Conservation (phyloP, 2,888 invertebrate genomes). For the Phytoseiulus persimilis region DNA sequence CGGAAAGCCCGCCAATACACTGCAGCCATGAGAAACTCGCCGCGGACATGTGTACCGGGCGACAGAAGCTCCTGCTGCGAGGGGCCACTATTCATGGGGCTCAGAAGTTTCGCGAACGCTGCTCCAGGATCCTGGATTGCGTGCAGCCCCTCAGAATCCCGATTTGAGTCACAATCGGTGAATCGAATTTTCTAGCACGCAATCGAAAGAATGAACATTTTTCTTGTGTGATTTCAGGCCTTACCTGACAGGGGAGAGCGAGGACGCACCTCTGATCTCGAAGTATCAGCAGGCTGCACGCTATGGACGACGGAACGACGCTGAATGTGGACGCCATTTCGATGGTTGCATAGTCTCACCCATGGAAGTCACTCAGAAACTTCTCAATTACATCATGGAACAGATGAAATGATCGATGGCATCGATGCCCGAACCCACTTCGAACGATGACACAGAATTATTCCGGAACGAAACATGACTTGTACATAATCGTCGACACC, state of each 20-base stretch:
- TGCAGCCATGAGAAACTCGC: too few relatives aligned
- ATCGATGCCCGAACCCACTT: background rate
- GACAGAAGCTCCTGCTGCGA: too few relatives aligned
- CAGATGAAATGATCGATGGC: background rate
- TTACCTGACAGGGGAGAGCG: slow-evolving; percentile 42
- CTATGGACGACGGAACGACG: slow-evolving; percentile 46
- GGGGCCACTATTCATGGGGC: too few relatives aligned
- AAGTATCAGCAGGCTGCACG: slow-evolving; percentile 48
- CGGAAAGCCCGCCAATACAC: too few relatives aligned
- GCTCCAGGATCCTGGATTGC: too few relatives aligned
- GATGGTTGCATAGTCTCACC: slow-evolving; percentile 47
- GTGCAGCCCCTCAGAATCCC: too few relatives aligned
- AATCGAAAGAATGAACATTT: too few relatives aligned
- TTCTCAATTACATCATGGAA: slow-evolving; percentile 44
- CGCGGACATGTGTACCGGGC: too few relatives aligned
- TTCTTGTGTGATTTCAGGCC: background rate
- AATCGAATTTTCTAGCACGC: too few relatives aligned
- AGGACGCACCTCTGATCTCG: slow-evolving; percentile 45
- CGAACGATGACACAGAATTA: background rate
- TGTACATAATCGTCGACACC: background rate
- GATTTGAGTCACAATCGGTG: too few relatives aligned
- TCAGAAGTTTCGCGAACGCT: too few relatives aligned
- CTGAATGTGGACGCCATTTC: slow-evolving; percentile 47
- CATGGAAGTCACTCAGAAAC: slow-evolving; percentile 45
- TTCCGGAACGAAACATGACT: background rate